These are phyloP conservation scores for Prinia subflava DNA, from an alignment of 2,113 vertebrate genomes.

Conservation along the genomic window DNA sequence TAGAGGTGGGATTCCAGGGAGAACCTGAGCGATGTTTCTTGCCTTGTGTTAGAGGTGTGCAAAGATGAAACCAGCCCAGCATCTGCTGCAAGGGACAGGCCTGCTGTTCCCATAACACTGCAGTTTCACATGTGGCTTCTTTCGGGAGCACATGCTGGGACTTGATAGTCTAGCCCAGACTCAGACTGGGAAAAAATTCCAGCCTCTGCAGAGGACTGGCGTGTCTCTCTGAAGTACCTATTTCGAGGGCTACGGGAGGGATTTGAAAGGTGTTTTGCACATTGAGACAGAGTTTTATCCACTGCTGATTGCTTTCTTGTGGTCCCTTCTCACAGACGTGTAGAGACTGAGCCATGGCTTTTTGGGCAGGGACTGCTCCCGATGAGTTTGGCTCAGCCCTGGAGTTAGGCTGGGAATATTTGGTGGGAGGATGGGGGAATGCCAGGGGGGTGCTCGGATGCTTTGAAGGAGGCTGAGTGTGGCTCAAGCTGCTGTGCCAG, in stretches of 20 bases:
- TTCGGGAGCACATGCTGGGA: constrained; percentile 23
- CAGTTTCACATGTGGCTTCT: constrained; percentile 32
- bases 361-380: background rate
- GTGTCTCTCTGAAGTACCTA: constrained; percentile 21
- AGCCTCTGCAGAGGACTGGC: background rate
- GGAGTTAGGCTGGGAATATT: background rate
- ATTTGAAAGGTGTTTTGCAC: constrained; percentile 24
- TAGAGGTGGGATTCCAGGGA: background rate
- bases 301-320: constrained; percentile 26
- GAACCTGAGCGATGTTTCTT: background rate
- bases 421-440: background rate
- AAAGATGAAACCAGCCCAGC: background rate
- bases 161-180: constrained; percentile 24
- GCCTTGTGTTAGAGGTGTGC: background rate
- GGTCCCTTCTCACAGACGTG: background rate
- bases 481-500: background rate
- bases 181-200: constrained; percentile 7
- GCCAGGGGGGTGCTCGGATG: background rate
- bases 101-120: background rate
- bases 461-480: background rate
- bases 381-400: background rate
- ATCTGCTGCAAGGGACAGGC: background rate
- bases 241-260: background rate
- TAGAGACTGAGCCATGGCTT: background rate
- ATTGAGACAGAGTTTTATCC: background rate